A percentile compares a stretch with the other conserved stretches of the same genome.
phyloP scores from a whole-genome alignment of 2,113 vertebrate genomes.

The Thamnophis sirtalis region DNA sequence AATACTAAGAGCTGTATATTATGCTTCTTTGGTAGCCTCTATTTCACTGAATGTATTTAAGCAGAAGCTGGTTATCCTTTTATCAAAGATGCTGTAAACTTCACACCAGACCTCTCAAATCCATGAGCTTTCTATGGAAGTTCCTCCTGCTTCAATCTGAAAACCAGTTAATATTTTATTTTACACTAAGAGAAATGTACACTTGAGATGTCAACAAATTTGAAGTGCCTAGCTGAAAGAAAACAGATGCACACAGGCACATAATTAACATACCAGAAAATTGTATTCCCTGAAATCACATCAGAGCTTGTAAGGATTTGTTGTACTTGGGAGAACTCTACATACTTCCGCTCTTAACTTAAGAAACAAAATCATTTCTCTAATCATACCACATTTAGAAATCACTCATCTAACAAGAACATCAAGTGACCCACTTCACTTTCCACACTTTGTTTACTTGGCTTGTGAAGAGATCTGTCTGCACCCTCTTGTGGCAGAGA shows the following conservation, averaged over 20 bases:
- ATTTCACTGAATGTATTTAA: not conserved
- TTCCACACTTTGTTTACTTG: not conserved
- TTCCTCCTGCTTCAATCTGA: not conserved
- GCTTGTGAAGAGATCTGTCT: slow-evolving; percentile 33
- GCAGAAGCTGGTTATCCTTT: not conserved
- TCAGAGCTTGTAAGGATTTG: fast-evolving
- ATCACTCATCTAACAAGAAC: not conserved
- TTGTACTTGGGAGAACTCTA: not conserved
- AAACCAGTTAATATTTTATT: not conserved
- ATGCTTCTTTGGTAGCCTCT: not conserved
- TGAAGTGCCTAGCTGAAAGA: not conserved
- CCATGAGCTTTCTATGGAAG: not conserved
- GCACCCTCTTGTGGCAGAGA: slow-evolving; percentile 59
- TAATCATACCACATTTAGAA: not conserved
- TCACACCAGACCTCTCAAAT: not conserved
- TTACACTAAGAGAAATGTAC: not conserved
- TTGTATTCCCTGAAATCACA: slow-evolving; percentile 16
- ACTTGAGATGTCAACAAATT: not conserved
- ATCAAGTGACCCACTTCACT: slow-evolving; percentile 20
- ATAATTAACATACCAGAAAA: not conserved
- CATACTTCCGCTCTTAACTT: not conserved
- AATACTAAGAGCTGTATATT: not conserved
- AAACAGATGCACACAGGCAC: not conserved
- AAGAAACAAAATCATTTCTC: not conserved
- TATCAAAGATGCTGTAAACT: not conserved